These are phyloP conservation scores for Thalassoma bifasciatum DNA, from an alignment of 2,113 vertebrate species.

Conservation along the genomic window DNA sequence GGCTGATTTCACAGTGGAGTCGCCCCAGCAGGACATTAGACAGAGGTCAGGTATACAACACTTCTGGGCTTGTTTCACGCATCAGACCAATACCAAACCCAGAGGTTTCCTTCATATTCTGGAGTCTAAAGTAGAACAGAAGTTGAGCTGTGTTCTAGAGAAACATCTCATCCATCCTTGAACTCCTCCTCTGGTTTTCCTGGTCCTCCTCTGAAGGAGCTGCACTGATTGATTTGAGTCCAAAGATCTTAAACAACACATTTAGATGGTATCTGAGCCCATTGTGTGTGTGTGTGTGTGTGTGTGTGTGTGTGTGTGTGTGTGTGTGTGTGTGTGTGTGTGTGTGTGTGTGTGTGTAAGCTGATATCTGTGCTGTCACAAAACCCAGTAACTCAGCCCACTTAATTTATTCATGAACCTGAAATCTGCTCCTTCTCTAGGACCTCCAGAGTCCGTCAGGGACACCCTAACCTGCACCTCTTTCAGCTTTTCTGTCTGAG, in stretches of 20 bases:
- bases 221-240: neutral
- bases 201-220: neutral
- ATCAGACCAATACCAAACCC: too few relatives aligned
- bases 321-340: too few relatives aligned
- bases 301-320: too few relatives aligned
- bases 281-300: too few relatives aligned
- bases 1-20: too few relatives aligned
- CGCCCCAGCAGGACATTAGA: too few relatives aligned
- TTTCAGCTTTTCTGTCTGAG: too few relatives aligned
- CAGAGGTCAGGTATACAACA: too few relatives aligned
- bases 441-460: neutral
- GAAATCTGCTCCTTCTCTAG: neutral
- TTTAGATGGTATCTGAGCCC: neutral
- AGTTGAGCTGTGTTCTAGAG: neutral
- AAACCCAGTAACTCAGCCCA: slow-evolving; percentile 8
- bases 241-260: neutral
- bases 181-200: neutral
- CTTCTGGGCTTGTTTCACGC: too few relatives aligned
- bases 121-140: neutral
- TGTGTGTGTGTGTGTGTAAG: slow-evolving; percentile 10
- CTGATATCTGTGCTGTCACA: slow-evolving; percentile 13
- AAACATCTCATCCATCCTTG: neutral
- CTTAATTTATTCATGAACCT: slow-evolving; percentile 43
- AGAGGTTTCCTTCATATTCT: too few relatives aligned
- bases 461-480: neutral